Conservation (phyloP, 2,888 invertebrate species). For the Plebejus anna region DNA sequence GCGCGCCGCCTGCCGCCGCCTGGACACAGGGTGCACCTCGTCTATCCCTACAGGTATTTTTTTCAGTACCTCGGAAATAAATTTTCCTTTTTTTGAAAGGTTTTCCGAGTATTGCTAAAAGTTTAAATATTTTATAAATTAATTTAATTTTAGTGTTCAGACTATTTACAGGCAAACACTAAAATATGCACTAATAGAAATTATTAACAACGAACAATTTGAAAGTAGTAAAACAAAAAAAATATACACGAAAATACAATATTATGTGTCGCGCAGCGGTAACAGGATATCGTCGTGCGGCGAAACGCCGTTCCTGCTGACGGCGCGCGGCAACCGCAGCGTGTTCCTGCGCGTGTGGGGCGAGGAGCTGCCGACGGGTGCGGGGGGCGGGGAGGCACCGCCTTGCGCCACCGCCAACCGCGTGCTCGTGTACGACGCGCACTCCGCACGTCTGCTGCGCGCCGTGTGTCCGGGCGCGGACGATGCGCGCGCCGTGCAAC, state of each 20-base stretch:
- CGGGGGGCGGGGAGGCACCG: slow-evolving; percentile 80
- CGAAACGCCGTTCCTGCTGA: slow-evolving; percentile 89
- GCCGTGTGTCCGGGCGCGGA: slow-evolving; percentile 88
- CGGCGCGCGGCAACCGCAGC: slow-evolving; percentile 88
- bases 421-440: slow-evolving; percentile 89
- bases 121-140: too few species aligned
- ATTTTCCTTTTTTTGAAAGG: too few species aligned
- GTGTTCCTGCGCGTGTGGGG: slow-evolving; percentile 92
- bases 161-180: too few species aligned
- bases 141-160: too few species aligned
- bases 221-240: too few species aligned
- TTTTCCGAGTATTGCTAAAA: too few species aligned
- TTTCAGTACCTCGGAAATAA: too few species aligned
- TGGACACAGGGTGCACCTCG: slow-evolving; percentile 57
- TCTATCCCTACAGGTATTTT: slow-evolving; percentile 57
- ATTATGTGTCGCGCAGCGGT: slow-evolving; percentile 39
- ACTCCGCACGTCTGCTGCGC: slow-evolving; percentile 80
- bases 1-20: slow-evolving; percentile 50
- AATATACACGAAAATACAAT: too few species aligned
- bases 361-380: slow-evolving; percentile 81
- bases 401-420: slow-evolving; percentile 89
- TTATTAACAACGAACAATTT: too few species aligned
- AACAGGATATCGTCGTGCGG: slow-evolving; percentile 80
- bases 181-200: too few species aligned
- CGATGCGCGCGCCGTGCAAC: slow-evolving; percentile 84